Base-by-base conservation (phyloP, 2,797 vertebrate species). In the Monodelphis domestica region DNA sequence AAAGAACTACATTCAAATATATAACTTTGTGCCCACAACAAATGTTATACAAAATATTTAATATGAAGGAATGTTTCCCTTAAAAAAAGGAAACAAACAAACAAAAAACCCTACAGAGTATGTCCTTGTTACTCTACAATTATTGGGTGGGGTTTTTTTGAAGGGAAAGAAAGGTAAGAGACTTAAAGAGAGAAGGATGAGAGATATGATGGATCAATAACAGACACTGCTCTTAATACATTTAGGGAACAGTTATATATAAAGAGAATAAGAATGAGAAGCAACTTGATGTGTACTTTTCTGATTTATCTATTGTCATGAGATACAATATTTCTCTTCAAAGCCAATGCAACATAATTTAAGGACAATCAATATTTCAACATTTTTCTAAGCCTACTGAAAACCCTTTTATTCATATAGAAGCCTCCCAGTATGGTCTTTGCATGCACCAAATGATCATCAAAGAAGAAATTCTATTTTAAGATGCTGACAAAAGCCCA, bases 1-100 rank as follows among this genome's bases (percentile, higher is more conserved):
- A 63, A 94, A 95, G 91, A 87, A 95, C 96, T 92, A 63, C 26
- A 93, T 78, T 45, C 91, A 93, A 95, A 95, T 96, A 54, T 89
- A 57, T 12, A 96, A 50, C 54, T 97, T 10, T 2, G 89, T 89
- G 57, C 63, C 91, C 94, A 93, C 57, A 93, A 96, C 90, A 93
- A 92, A 93, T 88, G 78, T 96, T 94, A 87, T 24, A 55, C 53
- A 33, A 94, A 93, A 90, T 89, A 93, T 7, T 12, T 0, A 2
- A 63, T 90, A 78, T 5, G 53, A 87, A 78, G 5, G 51, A 90
- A 89, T 88, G 89, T 93, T 63, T 90, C 93, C 91, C 95, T 56
- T 89, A 94, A 87, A 95, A 93, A 84, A 84, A 26, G 38, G 12
- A 78, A 78, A 45, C 78, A 24, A 78, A 59, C 29, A 91, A 51